These are phyloP conservation scores for Agrenia bidenticulata DNA, from an alignment of 2,888 invertebrate species.

Conservation along the genomic window DNA sequence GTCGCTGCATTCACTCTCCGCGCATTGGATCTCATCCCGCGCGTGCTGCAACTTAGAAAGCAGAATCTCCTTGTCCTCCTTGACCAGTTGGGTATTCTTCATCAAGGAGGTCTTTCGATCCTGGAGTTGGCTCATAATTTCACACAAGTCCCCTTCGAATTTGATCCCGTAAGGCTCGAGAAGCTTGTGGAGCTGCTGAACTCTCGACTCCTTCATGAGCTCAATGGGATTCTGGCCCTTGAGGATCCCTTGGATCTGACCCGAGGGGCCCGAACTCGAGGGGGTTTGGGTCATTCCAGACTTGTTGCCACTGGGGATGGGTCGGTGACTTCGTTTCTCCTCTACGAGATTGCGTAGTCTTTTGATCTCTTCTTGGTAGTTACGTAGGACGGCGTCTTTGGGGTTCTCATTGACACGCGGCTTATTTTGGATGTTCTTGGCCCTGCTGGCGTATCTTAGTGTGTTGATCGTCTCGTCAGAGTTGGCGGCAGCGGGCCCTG, in stretches of 20 bases:
- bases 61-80: slow-evolving; percentile 55
- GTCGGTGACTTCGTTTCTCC: neutral
- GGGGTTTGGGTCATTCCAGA: neutral
- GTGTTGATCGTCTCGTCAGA: slow-evolving; percentile 97
- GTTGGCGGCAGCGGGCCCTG: slow-evolving; percentile 96
- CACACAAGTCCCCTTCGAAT: slow-evolving; percentile 26
- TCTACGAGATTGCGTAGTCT: slow-evolving; percentile 59
- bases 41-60: slow-evolving; percentile 23
- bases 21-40: slow-evolving; percentile 23
- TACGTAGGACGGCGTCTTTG: slow-evolving; percentile 91
- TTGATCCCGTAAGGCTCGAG: slow-evolving; percentile 44
- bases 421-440: slow-evolving; percentile 98
- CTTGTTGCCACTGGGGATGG: slow-evolving; percentile 6
- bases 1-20: slow-evolving; percentile 57
- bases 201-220: slow-evolving; percentile 14
- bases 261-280: neutral
- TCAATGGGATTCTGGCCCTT: neutral
- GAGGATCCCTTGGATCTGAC: neutral
- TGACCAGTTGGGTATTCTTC: slow-evolving; percentile 58
- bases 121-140: slow-evolving; percentile 43
- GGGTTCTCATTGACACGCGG: slow-evolving; percentile 98
- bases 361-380: slow-evolving; percentile 93
- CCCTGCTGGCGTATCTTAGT: slow-evolving; percentile 89
- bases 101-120: slow-evolving; percentile 36
- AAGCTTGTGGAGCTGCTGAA: slow-evolving; percentile 36